Evolutionary conservation across 2,113 vertebrate species (phyloP).

Genomic region (Macaca fascicularis): DNA sequence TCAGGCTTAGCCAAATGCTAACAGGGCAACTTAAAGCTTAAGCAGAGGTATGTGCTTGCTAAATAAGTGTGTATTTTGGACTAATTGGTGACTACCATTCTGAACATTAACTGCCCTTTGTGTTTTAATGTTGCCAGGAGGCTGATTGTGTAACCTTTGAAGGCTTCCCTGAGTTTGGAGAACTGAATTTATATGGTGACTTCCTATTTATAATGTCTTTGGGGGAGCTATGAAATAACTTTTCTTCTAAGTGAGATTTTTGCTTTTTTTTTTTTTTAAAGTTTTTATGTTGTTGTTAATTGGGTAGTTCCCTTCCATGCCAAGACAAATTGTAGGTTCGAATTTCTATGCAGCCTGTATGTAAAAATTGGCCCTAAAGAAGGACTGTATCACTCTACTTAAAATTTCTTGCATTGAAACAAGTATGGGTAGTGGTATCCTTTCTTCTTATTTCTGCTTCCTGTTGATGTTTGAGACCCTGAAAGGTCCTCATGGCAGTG

Average conservation of each 20-base stretch:
- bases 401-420: constrained; percentile 33
- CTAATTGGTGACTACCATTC: constrained; percentile 39
- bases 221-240: neutral
- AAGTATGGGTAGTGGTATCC: neutral
- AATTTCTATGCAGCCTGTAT: neutral
- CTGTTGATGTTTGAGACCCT: constrained; percentile 41
- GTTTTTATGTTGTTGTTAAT: neutral
- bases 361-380: neutral
- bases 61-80: neutral
- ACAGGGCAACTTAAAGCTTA: constrained; percentile 14
- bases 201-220: neutral
- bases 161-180: neutral
- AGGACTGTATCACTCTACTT: constrained; percentile 9
- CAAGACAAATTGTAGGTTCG: neutral
- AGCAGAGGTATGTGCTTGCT: constrained; percentile 22
- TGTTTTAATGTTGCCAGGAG: neutral
- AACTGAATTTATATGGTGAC: neutral
- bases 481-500: constrained; percentile 51
- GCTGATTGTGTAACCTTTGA: neutral
- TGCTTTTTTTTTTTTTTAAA: neutral
- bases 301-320: neutral
- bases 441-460: constrained; percentile 59
- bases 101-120: constrained; percentile 54
- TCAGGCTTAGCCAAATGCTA: constrained; percentile 11
- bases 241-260: neutral